Percentiles rank a stretch among this genome's conserved stretches.
Conservation (phyloP, 2,113 vertebrate genomes). For the Corythaeola cristata region DNA sequence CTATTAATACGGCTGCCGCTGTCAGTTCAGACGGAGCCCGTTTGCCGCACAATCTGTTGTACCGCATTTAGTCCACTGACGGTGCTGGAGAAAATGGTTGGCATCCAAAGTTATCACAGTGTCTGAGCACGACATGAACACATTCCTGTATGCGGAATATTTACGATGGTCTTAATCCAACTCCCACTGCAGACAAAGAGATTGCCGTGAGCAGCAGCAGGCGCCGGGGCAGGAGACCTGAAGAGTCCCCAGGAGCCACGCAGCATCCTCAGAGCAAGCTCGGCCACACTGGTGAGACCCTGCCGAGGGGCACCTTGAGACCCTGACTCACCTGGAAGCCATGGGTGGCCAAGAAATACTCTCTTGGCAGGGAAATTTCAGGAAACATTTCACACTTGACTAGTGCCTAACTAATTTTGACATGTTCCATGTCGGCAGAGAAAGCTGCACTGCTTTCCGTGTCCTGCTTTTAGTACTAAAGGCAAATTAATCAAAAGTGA, state of each 20-base stretch:
- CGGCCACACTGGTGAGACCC: fast-evolving
- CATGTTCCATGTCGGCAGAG: not conserved
- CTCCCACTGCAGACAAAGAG: not conserved
- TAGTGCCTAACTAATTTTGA: not conserved
- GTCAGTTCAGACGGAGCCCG: not conserved
- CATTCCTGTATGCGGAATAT: not conserved
- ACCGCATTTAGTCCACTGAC: not conserved
- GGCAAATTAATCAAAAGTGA: not conserved
- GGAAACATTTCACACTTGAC: not conserved
- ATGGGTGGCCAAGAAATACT: not conserved
- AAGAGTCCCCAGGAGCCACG: not conserved
- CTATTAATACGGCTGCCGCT: not conserved
- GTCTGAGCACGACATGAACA: not conserved
- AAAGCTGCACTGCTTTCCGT: not conserved
- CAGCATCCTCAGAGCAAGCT: not conserved
- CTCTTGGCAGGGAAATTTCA: not conserved
- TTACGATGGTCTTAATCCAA: not conserved
- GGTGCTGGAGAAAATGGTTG: not conserved
- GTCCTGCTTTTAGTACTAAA: not conserved
- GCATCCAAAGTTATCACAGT: not conserved
- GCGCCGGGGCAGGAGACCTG: fast-evolving
- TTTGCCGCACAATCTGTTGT: not conserved
- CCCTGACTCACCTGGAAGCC: not conserved
- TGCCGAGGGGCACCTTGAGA: fast-evolving
- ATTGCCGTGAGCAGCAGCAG: fast-evolving